Evolutionary conservation across 2,888 invertebrate genomes (phyloP).

Genomic region (Onthophagus sagittarius): DNA sequence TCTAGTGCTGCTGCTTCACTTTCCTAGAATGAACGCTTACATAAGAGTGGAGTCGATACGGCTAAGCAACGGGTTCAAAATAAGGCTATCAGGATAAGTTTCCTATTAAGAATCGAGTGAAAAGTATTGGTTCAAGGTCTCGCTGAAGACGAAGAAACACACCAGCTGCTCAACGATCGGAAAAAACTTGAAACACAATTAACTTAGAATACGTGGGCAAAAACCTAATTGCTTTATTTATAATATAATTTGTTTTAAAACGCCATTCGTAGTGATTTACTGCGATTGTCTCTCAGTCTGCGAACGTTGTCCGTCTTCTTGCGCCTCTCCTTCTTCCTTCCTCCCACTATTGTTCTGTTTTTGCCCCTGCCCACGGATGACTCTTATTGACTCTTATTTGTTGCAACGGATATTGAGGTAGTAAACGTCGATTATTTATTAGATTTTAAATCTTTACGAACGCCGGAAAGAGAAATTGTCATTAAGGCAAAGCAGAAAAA

Average conservation of each 20-base stretch:
- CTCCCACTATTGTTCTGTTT: slow-evolving; percentile 8
- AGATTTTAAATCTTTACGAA: not conserved
- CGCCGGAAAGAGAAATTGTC: no score
- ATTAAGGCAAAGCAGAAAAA: not conserved
- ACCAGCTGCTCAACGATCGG: not conserved
- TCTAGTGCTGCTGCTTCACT: not conserved
- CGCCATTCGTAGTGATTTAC: slow-evolving; percentile 24
- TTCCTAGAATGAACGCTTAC: not conserved
- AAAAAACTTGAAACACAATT: slow-evolving; percentile 21
- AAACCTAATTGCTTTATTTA: slow-evolving; percentile 27
- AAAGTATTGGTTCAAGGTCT: not conserved
- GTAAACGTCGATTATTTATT: not conserved
- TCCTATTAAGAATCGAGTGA: not conserved
- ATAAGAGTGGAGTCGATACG: not conserved
- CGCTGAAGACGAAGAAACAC: not conserved
- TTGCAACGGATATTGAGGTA: not conserved
- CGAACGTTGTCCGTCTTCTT: slow-evolving; percentile 1
- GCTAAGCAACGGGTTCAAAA: not conserved
- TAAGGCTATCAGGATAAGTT: not conserved
- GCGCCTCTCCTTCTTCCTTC: slow-evolving; percentile 12
- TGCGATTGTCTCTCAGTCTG: slow-evolving; percentile 16
- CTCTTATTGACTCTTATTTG: not conserved
- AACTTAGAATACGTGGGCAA: slow-evolving; percentile 24
- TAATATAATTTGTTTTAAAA: slow-evolving; percentile 27
- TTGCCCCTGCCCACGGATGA: not conserved